phyloP scores from a whole-genome alignment of 1,140 invertebrate genomes.

The Tetraneura akinire region DNA sequence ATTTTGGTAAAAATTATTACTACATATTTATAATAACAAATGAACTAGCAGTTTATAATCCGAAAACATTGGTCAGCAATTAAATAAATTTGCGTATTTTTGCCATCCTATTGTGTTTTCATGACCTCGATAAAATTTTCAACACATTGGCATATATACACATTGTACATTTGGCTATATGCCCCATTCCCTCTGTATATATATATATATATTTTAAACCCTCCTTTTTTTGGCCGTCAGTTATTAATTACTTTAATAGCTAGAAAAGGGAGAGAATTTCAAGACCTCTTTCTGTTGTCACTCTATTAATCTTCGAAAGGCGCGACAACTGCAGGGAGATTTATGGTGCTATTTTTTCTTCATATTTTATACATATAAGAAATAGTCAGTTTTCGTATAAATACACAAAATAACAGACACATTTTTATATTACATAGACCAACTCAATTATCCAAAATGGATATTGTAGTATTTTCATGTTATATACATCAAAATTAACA shows the following conservation, averaged over 20 bases:
- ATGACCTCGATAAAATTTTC: slow-evolving; percentile 36
- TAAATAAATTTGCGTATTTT: slow-evolving; percentile 39
- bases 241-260: slow-evolving; percentile 52
- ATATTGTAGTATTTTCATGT: not conserved
- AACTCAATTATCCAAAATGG: slow-evolving; percentile 19
- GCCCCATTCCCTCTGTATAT: slow-evolving; percentile 26
- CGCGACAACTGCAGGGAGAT: slow-evolving; percentile 44
- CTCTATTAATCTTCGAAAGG: slow-evolving; percentile 45
- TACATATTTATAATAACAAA: too few species aligned
- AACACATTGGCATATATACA: not conserved
- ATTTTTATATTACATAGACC: not conserved
- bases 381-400: slow-evolving; percentile 19
- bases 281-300: slow-evolving; percentile 50
- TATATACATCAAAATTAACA: not conserved
- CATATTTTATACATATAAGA: slow-evolving; percentile 27
- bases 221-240: slow-evolving; percentile 27
- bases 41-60: slow-evolving; percentile 26
- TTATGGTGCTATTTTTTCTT: slow-evolving; percentile 49
- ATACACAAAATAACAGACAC: not conserved
- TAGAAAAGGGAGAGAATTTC: slow-evolving; percentile 48
- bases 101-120: not conserved
- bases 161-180: slow-evolving; percentile 20
- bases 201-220: slow-evolving; percentile 34
- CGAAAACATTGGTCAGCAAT: slow-evolving; percentile 44
- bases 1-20: not conserved